These are phyloP conservation scores for Alviniconcha strummeri DNA, from an alignment of 2,888 invertebrate genomes.

Conservation along the genomic window DNA sequence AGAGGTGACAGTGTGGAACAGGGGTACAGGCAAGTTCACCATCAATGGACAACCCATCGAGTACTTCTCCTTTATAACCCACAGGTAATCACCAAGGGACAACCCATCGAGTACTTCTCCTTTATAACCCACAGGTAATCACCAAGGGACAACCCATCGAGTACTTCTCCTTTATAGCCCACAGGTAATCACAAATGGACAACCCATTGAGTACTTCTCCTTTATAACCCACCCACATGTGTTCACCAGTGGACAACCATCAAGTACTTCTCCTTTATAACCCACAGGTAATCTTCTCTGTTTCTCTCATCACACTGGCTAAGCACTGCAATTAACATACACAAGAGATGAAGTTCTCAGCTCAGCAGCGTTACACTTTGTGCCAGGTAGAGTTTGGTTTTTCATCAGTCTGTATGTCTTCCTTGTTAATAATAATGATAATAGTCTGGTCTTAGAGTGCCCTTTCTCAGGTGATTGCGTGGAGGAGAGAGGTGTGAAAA, in stretches of 20 bases:
- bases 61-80: conserved; percentile 83
- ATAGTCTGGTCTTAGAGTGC: no score
- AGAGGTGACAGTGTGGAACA: conserved; percentile 85
- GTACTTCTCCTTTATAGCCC: conserved; percentile 83
- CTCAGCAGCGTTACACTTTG: no score
- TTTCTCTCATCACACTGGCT: no score
- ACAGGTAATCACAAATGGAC: conserved; percentile 83
- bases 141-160: conserved; percentile 83
- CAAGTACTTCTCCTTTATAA: conserved; percentile 82
- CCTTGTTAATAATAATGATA: no score
- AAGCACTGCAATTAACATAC: no score
- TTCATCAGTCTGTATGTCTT: no score
- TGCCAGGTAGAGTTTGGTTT: no score
- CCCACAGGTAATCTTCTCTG: conserved; percentile 73
- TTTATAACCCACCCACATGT: conserved; percentile 79
- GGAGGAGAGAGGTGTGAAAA: no score
- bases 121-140: conserved; percentile 77
- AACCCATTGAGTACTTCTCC: conserved; percentile 85
- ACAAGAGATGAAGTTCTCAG: no score
- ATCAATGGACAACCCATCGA: conserved; percentile 86
- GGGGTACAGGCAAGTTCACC: conserved; percentile 88
- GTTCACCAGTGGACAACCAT: conserved; percentile 82
- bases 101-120: conserved; percentile 85
- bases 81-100: conserved; percentile 79
- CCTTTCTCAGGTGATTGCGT: no score